Percentiles rank a stretch among this genome's conserved stretches.
Conservation (phyloP, 1,140 invertebrate genomes). For the Zeugodacus cucurbitae region DNA sequence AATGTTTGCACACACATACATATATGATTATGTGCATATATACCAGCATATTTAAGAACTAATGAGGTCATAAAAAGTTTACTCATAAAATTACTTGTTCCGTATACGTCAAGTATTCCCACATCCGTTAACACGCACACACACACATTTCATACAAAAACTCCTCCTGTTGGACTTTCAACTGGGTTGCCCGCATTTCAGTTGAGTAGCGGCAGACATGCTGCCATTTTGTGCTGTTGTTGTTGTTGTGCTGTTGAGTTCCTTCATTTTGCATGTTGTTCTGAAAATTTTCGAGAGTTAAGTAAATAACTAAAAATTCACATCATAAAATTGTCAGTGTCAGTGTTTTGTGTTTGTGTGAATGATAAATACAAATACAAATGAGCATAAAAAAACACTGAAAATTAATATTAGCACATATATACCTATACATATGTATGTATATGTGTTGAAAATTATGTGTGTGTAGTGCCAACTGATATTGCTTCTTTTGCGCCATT, state of each 20-base stretch:
- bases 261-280: conserved; percentile 23
- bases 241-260: neutral
- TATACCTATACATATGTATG: neutral
- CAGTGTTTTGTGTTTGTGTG: conserved; percentile 13
- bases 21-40: neutral
- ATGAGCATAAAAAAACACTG: neutral
- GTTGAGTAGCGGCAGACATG: neutral
- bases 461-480: neutral
- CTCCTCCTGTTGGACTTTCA: too few species aligned
- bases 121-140: neutral
- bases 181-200: neutral
- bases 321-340: conserved; percentile 14
- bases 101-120: conserved; percentile 29
- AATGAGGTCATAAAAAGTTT: conserved; percentile 42
- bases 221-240: neutral
- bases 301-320: conserved; percentile 21
- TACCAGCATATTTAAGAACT: conserved; percentile 37
- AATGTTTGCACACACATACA: neutral
- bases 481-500: neutral
- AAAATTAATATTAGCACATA: neutral
- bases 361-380: neutral
- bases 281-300: conserved; percentile 28
- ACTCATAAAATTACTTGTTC: conserved; percentile 39
- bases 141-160: neutral
- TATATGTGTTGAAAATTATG: too few species aligned